Base-by-base conservation (phyloP, 2,797 vertebrate genomes). In the Sebastes variabilis region DNA sequence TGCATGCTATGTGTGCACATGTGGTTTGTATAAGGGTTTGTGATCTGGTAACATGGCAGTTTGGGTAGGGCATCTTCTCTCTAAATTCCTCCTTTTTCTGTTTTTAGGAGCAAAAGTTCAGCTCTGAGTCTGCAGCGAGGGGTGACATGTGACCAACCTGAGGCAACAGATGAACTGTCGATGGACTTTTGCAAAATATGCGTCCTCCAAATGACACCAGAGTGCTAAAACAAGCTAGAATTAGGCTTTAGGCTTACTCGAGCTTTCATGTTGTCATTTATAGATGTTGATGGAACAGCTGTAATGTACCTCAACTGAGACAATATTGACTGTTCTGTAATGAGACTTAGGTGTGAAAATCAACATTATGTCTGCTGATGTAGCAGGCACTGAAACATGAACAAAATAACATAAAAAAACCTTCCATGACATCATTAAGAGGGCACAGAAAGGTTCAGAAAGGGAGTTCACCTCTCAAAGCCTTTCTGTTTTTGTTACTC, bases 111-210 rank as follows among this genome's bases (percentile, higher is more conserved):
- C n/a, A 6, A 42, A 27, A 60, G 58, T 13, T 79, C 56, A 34
- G n/a, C 42, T 61, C 42, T 11, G 11, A 46, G 10, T 77, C 46
- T 71, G 32, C 79, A 80, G 52, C 24, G 59, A 75, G 66, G 24
- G 60, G 25, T 42, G 27, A 68, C 46, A 76, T 62, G 27, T 60
- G 58, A 32, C 59, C 34, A 38, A 13, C 59, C 55, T 12, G 5
- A 56, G 59, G n/a, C 54, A 81, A 75, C 66, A 60, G 34, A 82
- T 81, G n/a, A 75, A 62, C 27, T 46, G 22, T 56, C n/a, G n/a
- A 61, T 36, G 13, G 6, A 16, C 4, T 52, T 5, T 27, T 59
- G 30, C 34, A 49, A 71, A 78, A 59, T 42, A 22, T 70, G 30
- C 8, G 13, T 59, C 79, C 24, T 56, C 25, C 13, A 73, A 38